Evolutionary conservation across 2,113 vertebrate genomes (phyloP), one percentile per base, ranked within the genome.

Genomic region (Sminthopsis crassicaudata): DNA sequence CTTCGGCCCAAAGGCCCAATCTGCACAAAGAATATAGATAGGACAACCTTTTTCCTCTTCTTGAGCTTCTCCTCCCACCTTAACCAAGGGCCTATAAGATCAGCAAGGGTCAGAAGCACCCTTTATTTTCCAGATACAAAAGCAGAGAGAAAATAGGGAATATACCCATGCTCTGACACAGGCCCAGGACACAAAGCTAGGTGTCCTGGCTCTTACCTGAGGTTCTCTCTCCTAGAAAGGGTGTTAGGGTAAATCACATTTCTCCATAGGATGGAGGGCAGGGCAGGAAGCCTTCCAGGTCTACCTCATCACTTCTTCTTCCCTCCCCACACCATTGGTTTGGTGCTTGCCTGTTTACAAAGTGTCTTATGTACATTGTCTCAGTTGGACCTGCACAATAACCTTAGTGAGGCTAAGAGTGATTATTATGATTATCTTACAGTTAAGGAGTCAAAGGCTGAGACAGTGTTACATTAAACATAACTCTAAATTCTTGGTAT

Each of bases 1-100:
- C 98, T 99, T 99, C 91, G 98, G 98, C 6, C 99, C 99, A 0
- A 99, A 99, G 10, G 99, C 94, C 98, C 98, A 99, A 95, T 99
- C 99, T 99, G 95, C 0, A 42, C 0, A 27, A 67, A 60, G 92
- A n/a, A 51, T 36, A 25, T 0, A 2, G n/a, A 91, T 90, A 94
- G 94, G 30, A 24, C 8, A 57, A 7, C 10, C 26, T 19, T 46
- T 53, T 0, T 8, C 52, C 51, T 2, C 0, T 0, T 53, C 42
- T 90, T 16, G 0, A 8, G 48, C 7, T 12, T 51, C 19, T 84
- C 67, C 67, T 42, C 36, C 67, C 7, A 42, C 67, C 5, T 84
- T 84, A n/a, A 22, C 67, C 67, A 84, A 84, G 67, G 22, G n/a
- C 19, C 19, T 84, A 6, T 19, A 19, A 84, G 67, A 84, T 42